phyloP scores from a whole-genome alignment of 2,888 invertebrate genomes.

The Xanthorhoe designata region DNA sequence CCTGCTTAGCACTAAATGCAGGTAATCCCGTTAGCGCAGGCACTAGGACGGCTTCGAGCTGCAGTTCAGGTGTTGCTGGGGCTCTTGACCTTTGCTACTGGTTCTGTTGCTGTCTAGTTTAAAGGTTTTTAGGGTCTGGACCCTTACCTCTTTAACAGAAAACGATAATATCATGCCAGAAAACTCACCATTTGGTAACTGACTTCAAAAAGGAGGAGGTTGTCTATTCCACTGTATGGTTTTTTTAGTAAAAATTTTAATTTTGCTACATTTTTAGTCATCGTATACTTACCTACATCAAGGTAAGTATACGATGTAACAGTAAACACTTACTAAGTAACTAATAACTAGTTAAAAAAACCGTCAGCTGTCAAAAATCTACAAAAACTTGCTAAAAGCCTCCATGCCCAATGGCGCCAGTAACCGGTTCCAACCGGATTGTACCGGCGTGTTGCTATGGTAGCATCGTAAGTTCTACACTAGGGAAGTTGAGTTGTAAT shows the following conservation, averaged over 20 bases:
- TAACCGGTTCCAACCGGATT: neutral
- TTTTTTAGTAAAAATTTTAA: too few relatives aligned
- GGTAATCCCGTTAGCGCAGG: conserved; percentile 21
- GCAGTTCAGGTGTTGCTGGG: conserved; percentile 18
- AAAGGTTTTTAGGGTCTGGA: too few relatives aligned
- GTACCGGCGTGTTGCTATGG: neutral
- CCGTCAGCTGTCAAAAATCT: neutral
- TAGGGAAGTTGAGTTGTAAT: neutral
- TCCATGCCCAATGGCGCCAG: neutral
- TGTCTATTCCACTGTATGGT: too few relatives aligned
- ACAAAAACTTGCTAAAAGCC: neutral
- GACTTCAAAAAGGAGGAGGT: too few relatives aligned
- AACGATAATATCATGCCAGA: too few relatives aligned
- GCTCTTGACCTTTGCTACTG: conserved; percentile 7
- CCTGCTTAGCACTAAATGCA: conserved; percentile 10
- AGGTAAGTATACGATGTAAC: too few relatives aligned
- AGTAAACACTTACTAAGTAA: neutral
- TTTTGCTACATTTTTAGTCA: too few relatives aligned
- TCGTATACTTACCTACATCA: too few relatives aligned
- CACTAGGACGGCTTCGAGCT: conserved; percentile 18
- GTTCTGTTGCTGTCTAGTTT: neutral
- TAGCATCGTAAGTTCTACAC: neutral
- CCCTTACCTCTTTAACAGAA: too few relatives aligned
- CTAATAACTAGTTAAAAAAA: neutral
- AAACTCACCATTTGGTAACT: too few relatives aligned